A percentile compares a stretch with the other conserved stretches of the same genome.
phyloP scores from a whole-genome alignment of 2,113 vertebrate genomes.

The Ictalurus punctatus region DNA sequence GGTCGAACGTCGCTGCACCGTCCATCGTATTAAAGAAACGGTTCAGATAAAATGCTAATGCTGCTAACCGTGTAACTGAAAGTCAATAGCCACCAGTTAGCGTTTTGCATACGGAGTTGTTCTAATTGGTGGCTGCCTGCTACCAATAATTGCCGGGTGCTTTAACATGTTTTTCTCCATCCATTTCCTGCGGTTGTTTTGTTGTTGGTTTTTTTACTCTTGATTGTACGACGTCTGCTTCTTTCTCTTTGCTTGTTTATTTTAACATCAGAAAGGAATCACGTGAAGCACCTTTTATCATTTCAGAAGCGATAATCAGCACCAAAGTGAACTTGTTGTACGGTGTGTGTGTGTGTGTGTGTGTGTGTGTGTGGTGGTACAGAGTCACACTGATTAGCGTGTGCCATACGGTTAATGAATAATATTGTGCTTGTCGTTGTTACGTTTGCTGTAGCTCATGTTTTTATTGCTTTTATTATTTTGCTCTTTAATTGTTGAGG shows the following conservation, averaged over 20 bases:
- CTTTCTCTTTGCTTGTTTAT: too few species aligned
- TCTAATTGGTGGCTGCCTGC: not conserved
- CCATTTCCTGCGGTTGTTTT: not conserved
- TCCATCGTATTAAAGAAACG: not conserved
- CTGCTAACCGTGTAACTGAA: not conserved
- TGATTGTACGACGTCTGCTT: not conserved
- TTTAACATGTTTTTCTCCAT: not conserved
- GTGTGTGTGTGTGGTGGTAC: constrained; percentile 10
- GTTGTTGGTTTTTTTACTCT: not conserved
- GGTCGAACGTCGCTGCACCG: not conserved
- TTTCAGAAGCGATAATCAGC: constrained; percentile 13
- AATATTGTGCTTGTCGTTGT: constrained; percentile 11
- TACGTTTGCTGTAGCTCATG: not conserved
- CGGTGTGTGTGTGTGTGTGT: not conserved
- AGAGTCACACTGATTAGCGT: constrained; percentile 11
- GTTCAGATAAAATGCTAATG: not conserved
- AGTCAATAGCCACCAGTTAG: not conserved
- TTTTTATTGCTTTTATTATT: not conserved
- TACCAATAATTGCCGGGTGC: not conserved
- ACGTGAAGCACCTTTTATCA: constrained; percentile 11
- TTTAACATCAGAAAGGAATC: not conserved
- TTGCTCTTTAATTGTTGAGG: not conserved
- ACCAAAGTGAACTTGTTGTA: constrained; percentile 27
- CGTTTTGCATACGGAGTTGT: not conserved
- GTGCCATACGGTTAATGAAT: not conserved